Evolutionary conservation across 2,797 vertebrate species (phyloP).

Genomic region (Rhinella marina): DNA sequence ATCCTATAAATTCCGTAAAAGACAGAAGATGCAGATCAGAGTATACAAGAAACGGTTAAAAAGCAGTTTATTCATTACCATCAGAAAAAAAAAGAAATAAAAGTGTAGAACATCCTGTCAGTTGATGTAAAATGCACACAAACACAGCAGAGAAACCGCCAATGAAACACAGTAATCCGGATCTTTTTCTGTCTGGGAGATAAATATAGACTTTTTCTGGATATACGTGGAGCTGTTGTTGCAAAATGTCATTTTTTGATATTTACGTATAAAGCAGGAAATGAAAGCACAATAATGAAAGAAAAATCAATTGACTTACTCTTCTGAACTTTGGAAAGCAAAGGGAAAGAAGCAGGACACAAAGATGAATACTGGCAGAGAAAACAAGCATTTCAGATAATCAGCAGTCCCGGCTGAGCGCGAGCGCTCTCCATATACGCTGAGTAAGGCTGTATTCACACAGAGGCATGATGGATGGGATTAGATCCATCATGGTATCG

Average conservation of each 20-base stretch:
- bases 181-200: slow-evolving; percentile 3
- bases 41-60: background rate
- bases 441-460: background rate
- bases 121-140: background rate
- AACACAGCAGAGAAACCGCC: background rate
- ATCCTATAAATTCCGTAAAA: background rate
- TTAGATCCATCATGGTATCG: background rate
- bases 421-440: too few species aligned
- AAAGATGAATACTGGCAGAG: slow-evolving; percentile 38
- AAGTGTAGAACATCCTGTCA: background rate
- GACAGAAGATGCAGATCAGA: background rate
- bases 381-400: background rate
- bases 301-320: slow-evolving; percentile 67
- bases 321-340: slow-evolving; percentile 69
- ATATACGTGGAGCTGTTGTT: slow-evolving; percentile 25
- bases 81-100: background rate
- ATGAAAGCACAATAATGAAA: slow-evolving; percentile 16
- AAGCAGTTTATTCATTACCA: background rate
- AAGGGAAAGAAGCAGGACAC: slow-evolving; percentile 25
- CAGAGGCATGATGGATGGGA: background rate
- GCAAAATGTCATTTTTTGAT: slow-evolving; percentile 53
- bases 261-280: slow-evolving; percentile 33
- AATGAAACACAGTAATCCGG: slow-evolving; percentile 18
- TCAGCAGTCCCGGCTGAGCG: background rate
- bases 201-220: slow-evolving; percentile 31